Base-by-base conservation (phyloP, 2,797 vertebrate genomes). In the Malurus splendens region DNA sequence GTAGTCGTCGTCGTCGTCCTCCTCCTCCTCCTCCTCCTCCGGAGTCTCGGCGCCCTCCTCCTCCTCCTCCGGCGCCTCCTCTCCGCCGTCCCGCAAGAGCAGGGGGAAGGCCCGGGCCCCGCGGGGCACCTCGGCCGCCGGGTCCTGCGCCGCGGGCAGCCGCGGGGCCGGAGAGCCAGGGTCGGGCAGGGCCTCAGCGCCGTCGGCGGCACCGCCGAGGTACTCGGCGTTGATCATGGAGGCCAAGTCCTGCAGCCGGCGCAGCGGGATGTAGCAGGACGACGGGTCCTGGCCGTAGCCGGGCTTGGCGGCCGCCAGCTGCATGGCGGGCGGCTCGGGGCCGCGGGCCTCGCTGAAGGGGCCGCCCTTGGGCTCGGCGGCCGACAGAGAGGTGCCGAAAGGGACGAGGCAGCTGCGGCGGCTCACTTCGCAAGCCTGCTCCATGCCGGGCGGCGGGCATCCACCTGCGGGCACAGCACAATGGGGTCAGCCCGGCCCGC, bases 171-270 rank as follows among this genome's bases (percentile, higher is more conserved):
- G 77, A 60, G 92, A 90, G 51, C 33, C 72, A 78, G 96, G 96
- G 92, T 93, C 96, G 94, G 96, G 95, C 90, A 96, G 94, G 95
- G 94, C 96, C 80, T 97, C 96, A 95, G 94, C 91, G 89, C 95
- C 95, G 94, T 97, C 96, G 86, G 96, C 90, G 50, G 96, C 96
- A 76, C 97, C 97, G 92, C 96, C 96, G 90, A 97, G 91, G 92
- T 95, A 96, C 61, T 97, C 97, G 92, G 98, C 97, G 97, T 97
- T 98, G 94, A 98, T 98, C 98, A 98, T 98, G 96, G 97, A 98
- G 96, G 98, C 98, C 95, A 98, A 96, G 96, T 98, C 98, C 95
- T 98, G 98, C 92, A 99, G 97, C 95, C 96, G 97, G 93, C 97
- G 97, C 83, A 99, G 96, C 44, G 98, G 98, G 96, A 98, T 98